Evolutionary conservation across 1,140 invertebrate species (phyloP).

Genomic region (Pachypeltis micranthus): DNA sequence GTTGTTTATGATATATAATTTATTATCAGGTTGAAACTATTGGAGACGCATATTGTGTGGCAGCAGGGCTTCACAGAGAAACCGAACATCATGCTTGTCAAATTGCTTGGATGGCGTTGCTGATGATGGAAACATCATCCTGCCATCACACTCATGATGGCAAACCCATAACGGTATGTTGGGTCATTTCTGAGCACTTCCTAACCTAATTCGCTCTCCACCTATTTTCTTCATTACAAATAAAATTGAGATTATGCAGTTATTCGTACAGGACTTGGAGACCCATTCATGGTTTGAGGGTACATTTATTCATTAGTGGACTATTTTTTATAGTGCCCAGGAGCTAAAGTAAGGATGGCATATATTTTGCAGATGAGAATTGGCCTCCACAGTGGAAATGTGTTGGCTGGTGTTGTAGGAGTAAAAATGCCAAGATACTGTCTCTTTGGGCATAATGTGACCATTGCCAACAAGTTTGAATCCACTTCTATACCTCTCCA

Average conservation of each 20-base stretch:
- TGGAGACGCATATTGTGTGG: constrained; percentile 90
- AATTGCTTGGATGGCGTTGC: constrained; percentile 87
- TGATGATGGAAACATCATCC: constrained; percentile 81
- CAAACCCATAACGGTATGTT: constrained; percentile 67
- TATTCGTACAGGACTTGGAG: neutral
- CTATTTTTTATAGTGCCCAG: neutral
- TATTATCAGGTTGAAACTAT: constrained; percentile 51
- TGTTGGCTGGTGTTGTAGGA: constrained; percentile 79
- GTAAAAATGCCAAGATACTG: constrained; percentile 85
- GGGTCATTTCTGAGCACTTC: neutral
- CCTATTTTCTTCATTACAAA: neutral
- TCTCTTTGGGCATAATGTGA: constrained; percentile 84
- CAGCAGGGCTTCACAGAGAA: constrained; percentile 65
- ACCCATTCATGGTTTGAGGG: neutral
- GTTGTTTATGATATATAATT: neutral
- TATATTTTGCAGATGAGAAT: constrained; percentile 71
- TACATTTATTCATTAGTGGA: neutral
- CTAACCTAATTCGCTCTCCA: neutral
- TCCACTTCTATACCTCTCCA: constrained; percentile 78
- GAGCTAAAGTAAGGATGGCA: too few species aligned
- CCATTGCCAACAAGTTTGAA: constrained; percentile 88
- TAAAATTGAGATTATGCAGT: too few species aligned
- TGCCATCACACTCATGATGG: constrained; percentile 80
- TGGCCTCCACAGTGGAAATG: constrained; percentile 80
- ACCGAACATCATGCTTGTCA: constrained; percentile 79